Evolutionary conservation across 2,888 invertebrate species (phyloP).

Genomic region (Papilio gigon): DNA sequence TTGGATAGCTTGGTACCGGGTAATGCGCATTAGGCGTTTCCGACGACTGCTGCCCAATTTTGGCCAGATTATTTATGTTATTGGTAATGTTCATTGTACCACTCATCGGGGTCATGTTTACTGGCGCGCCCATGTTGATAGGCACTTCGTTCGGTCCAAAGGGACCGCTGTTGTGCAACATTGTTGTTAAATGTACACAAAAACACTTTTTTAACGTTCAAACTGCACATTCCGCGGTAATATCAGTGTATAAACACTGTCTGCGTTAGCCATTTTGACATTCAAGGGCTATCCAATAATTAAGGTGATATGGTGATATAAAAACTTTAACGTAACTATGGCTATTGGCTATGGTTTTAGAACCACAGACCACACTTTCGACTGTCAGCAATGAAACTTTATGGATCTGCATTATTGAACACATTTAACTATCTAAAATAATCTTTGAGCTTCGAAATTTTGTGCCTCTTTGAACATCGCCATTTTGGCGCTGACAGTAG

Average conservation of each 20-base stretch:
- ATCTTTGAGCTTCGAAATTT: too few relatives aligned
- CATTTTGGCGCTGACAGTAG: too few relatives aligned
- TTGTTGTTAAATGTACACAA: conserved; percentile 49
- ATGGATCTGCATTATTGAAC: background rate
- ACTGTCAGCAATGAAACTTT: background rate
- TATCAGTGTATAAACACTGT: conserved; percentile 60
- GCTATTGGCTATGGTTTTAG: too few relatives aligned
- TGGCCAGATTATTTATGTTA: conserved; percentile 63
- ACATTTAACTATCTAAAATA: too few relatives aligned
- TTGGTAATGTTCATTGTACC: conserved; percentile 58
- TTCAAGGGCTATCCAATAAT: conserved; percentile 44
- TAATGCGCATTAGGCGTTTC: conserved; percentile 55
- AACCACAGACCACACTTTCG: conserved; percentile 36
- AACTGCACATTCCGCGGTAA: conserved; percentile 43
- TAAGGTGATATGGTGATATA: conserved; percentile 32
- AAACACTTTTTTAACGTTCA: conserved; percentile 42
- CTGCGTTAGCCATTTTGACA: conserved; percentile 70
- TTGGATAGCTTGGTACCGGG: conserved; percentile 58
- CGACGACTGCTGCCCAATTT: conserved; percentile 58
- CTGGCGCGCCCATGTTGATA: conserved; percentile 61
- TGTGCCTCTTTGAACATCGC: too few relatives aligned
- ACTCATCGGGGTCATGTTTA: conserved; percentile 61
- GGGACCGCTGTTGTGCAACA: conserved; percentile 73
- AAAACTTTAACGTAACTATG: conserved; percentile 35
- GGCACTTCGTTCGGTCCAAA: conserved; percentile 68